phyloP scores from a whole-genome alignment of 2,888 invertebrate genomes.

The Poecilobothrus nobilitatus region DNA sequence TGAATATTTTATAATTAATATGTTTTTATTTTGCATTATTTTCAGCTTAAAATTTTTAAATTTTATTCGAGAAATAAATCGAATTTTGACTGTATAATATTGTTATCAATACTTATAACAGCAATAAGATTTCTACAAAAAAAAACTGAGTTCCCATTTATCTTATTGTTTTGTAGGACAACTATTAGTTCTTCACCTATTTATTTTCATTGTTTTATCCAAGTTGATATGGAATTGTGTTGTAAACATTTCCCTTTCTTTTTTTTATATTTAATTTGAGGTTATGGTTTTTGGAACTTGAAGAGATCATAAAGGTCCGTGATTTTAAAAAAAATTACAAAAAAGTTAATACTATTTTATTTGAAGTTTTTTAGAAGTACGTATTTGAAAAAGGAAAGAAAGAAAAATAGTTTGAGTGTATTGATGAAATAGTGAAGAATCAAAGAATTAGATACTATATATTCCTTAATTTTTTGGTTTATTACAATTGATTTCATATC shows the following conservation, averaged over 20 bases:
- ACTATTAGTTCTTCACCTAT: no score
- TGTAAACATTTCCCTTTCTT: not conserved
- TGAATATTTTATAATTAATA: no score
- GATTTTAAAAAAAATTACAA: not conserved
- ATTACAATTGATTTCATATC: not conserved
- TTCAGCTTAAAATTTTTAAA: no score
- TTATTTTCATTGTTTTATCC: no score
- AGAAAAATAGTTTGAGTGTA: not conserved
- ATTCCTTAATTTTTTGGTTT: not conserved
- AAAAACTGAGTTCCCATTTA: no score
- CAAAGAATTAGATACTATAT: not conserved
- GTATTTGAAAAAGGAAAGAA: not conserved
- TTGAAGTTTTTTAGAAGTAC: not conserved
- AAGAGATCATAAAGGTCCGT: slow-evolving; percentile 1
- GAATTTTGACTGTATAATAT: no score
- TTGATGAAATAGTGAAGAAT: not conserved
- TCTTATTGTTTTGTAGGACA: no score
- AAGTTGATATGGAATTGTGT: not conserved
- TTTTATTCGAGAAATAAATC: no score
- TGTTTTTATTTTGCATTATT: no score
- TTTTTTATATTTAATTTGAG: not conserved
- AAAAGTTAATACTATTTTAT: not conserved
- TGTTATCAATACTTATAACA: no score
- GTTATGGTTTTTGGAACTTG: not conserved
- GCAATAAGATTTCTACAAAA: no score